A percentile compares a stretch with the other conserved stretches of the same genome.
phyloP scores from a whole-genome alignment of 2,888 invertebrate genomes.

The Synergus itoensis region DNA sequence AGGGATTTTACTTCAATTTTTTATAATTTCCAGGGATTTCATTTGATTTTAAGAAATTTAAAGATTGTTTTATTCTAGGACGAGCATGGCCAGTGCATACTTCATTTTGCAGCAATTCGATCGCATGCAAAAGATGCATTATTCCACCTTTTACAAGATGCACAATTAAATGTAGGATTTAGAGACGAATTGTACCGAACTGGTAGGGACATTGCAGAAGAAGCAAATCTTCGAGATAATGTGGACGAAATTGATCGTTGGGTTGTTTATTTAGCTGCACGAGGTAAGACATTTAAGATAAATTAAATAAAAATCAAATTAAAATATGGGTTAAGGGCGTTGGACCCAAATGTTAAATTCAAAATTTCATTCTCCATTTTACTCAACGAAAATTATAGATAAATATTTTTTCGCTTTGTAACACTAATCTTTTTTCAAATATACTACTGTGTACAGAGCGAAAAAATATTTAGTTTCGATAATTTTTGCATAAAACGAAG shows the following conservation, averaged over 20 bases:
- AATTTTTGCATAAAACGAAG: too few species aligned
- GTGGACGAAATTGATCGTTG: constrained; percentile 90
- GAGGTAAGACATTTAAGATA: constrained; percentile 80
- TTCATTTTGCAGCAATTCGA: constrained; percentile 92
- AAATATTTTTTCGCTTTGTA: too few species aligned
- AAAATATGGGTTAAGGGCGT: too few species aligned
- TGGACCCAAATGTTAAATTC: too few species aligned
- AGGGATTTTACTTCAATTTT: too few species aligned
- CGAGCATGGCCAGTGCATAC: constrained; percentile 93
- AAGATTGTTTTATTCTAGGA: constrained; percentile 80
- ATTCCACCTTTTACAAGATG: constrained; percentile 89
- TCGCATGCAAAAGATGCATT: constrained; percentile 90
- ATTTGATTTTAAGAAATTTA: background rate
- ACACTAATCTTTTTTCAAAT: too few species aligned
- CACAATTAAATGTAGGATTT: constrained; percentile 88
- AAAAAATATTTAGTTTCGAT: too few species aligned
- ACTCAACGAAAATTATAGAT: too few species aligned
- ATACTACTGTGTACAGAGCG: too few species aligned
- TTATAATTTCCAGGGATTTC: too few species aligned
- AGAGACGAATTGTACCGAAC: constrained; percentile 93
- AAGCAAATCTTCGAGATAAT: constrained; percentile 88
- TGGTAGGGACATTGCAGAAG: constrained; percentile 90
- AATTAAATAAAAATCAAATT: background rate
- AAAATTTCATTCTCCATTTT: too few species aligned
- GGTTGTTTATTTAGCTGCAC: constrained; percentile 87